Percentiles rank a stretch among this genome's conserved stretches.
These are phyloP conservation scores for Thermophis baileyi DNA, from an alignment of 2,113 vertebrate genomes.

Conservation along the genomic window DNA sequence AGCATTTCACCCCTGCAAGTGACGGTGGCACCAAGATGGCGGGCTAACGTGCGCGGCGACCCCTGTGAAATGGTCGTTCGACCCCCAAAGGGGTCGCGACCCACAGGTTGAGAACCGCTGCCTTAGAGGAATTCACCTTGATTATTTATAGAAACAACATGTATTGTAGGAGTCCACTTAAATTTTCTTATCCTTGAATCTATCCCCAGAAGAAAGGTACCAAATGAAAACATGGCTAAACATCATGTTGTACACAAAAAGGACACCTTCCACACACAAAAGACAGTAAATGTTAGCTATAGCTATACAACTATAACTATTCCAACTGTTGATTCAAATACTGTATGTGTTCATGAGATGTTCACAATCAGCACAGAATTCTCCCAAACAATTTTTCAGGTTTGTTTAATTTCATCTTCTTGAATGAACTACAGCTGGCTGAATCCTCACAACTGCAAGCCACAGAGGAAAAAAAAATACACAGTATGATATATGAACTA, in stretches of 20 bases:
- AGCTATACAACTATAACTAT: background rate
- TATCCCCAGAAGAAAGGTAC: background rate
- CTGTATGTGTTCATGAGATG: background rate
- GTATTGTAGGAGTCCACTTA: background rate
- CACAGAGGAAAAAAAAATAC: background rate
- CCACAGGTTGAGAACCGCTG: too few species aligned
- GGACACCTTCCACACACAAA: background rate
- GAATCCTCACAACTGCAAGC: background rate
- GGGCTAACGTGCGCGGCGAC: too few species aligned
- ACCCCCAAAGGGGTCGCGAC: too few species aligned
- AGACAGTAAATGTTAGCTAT: background rate
- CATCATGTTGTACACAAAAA: background rate
- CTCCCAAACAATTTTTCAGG: background rate
- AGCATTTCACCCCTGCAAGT: too few species aligned
- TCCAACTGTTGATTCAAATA: background rate
- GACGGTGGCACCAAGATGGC: too few species aligned
- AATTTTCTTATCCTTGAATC: background rate
- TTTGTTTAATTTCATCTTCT: background rate
- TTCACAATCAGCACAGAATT: background rate
- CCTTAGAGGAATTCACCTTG: background rate
- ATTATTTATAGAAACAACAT: background rate
- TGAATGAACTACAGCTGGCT: background rate
- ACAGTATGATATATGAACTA: background rate
- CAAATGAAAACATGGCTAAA: background rate
- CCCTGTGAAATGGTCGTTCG: too few species aligned